Evolutionary conservation across 2,113 vertebrate genomes (phyloP).

Genomic region (Calypte anna): DNA sequence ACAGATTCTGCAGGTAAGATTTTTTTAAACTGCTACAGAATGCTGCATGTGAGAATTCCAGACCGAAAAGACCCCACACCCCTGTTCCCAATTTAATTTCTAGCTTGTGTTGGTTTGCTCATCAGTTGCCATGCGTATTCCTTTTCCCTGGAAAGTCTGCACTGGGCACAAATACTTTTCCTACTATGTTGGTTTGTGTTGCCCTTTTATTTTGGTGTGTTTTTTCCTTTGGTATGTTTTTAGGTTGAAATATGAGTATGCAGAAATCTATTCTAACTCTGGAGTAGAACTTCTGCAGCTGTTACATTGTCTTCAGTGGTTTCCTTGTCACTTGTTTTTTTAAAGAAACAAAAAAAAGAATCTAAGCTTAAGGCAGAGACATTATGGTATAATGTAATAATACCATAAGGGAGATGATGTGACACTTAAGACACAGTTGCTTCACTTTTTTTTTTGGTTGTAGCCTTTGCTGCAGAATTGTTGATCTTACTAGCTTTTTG

Average conservation of each 20-base stretch:
- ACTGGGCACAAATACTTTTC: conserved; percentile 75
- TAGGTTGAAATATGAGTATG: conserved; percentile 41
- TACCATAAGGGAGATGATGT: neutral
- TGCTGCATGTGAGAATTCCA: conserved; percentile 79
- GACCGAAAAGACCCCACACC: conserved; percentile 66
- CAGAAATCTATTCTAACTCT: conserved; percentile 38
- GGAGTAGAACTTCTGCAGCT: conserved; percentile 48
- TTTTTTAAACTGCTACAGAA: conserved; percentile 69
- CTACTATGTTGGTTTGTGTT: conserved; percentile 78
- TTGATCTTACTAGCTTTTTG: neutral
- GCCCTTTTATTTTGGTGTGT: conserved; percentile 72
- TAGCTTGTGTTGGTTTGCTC: conserved; percentile 78
- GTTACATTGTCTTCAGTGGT: conserved; percentile 48
- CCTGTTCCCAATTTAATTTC: conserved; percentile 75
- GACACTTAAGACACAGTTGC: neutral
- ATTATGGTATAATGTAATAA: neutral
- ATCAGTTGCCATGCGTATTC: conserved; percentile 75
- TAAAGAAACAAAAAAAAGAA: neutral
- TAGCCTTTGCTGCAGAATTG: neutral
- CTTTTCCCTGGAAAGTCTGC: conserved; percentile 72
- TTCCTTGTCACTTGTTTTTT: neutral
- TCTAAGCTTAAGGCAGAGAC: neutral
- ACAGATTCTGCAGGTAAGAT: conserved; percentile 80
- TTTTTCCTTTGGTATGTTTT: conserved; percentile 72
- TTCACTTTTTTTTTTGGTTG: neutral